Evolutionary conservation across 2,888 invertebrate genomes (phyloP).

Genomic region (Lingula anatina): DNA sequence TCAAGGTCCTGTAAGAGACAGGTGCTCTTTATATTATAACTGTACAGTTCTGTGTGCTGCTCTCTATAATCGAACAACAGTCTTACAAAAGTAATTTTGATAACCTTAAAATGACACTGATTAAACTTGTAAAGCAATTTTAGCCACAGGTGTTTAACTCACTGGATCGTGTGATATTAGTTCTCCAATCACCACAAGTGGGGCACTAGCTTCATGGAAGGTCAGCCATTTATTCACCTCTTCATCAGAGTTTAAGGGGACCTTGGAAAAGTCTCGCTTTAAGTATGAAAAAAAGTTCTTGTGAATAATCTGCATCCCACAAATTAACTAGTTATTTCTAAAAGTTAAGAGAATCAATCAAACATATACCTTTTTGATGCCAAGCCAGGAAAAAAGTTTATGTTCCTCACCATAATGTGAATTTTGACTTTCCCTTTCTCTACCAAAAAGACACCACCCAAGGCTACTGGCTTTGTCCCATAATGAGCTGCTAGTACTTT

Average conservation of each 20-base stretch:
- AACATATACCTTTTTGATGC: neutral
- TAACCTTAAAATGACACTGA: too few relatives aligned
- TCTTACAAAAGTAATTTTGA: too few relatives aligned
- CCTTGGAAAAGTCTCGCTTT: constrained; percentile 74
- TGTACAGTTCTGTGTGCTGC: too few relatives aligned
- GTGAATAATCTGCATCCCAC: neutral
- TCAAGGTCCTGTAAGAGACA: constrained; percentile 67
- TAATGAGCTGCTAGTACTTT: constrained; percentile 61
- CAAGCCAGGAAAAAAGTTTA: neutral
- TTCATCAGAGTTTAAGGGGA: constrained; percentile 66
- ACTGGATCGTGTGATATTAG: constrained; percentile 49
- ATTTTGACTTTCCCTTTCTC: constrained; percentile 77
- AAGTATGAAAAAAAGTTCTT: constrained; percentile 9
- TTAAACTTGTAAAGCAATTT: too few relatives aligned
- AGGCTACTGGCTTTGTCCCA: constrained; percentile 67
- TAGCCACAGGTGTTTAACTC: too few relatives aligned
- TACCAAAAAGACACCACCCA: constrained; percentile 85
- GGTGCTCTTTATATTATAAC: too few relatives aligned
- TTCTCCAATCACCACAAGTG: constrained; percentile 69
- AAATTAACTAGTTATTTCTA: neutral
- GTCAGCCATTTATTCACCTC: constrained; percentile 83
- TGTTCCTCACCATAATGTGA: constrained; percentile 74
- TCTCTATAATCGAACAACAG: too few relatives aligned
- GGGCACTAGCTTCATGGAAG: constrained; percentile 86
- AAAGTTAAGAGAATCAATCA: neutral